Evolutionary conservation across 2,113 vertebrate genomes (phyloP).

Genomic region (Sitta europaea): DNA sequence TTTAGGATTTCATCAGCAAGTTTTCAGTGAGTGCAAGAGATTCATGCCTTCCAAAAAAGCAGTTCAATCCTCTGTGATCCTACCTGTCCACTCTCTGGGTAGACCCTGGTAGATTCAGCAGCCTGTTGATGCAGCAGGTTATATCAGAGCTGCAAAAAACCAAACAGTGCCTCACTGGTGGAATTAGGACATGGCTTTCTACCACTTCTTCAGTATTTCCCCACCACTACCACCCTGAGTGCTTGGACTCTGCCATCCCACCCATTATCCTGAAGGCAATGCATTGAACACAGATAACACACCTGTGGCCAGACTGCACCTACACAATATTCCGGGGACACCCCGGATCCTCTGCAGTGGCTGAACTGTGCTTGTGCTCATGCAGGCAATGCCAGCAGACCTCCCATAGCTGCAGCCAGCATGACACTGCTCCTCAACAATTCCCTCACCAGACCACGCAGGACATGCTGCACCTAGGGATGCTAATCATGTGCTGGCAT

Average conservation of each 20-base stretch:
- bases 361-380: background rate
- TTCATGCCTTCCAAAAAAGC: background rate
- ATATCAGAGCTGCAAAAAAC: background rate
- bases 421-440: fast-evolving
- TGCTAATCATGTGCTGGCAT: background rate
- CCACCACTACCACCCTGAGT: background rate
- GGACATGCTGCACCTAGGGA: background rate
- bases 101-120: background rate
- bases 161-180: background rate
- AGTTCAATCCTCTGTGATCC: background rate
- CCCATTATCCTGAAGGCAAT: background rate
- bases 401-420: background rate
- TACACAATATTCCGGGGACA: background rate
- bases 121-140: background rate
- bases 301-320: background rate
- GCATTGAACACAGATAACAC: background rate
- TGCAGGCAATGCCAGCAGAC: fast-evolving
- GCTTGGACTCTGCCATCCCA: background rate
- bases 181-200: background rate
- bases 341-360: background rate
- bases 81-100: background rate
- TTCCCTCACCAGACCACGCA: background rate
- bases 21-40: background rate
- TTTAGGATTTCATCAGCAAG: background rate
- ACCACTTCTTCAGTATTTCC: background rate